Base-by-base conservation (phyloP, 2,888 invertebrate species). In the Automeris io region DNA sequence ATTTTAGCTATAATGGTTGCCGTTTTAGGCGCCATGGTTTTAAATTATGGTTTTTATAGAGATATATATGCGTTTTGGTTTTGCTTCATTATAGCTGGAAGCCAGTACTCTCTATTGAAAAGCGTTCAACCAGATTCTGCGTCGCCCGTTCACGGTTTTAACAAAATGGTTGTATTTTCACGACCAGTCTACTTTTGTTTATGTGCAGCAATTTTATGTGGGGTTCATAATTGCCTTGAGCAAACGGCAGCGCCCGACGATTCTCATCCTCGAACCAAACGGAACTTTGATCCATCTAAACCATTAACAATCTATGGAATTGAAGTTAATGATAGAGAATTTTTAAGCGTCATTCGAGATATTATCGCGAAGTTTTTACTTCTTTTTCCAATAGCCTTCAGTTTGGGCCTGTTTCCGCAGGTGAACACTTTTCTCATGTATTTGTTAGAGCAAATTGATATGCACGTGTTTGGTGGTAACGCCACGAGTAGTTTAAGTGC, bases 111-210 rank as follows among this genome's bases (percentile, higher is more conserved):
- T 0, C 83, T 99, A 49, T 81, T 98, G 47, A 99, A 98, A 83
- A 98, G 98, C 52, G 99, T 99, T 1, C 99, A 99, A 67, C 99
- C 99, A 0, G 99, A 99, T 77, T 97, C 99, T 0, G 95, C 99
- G 0, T 99, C 99, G 2, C 99, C 99, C 0, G 97, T 98, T 24
- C 99, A 99, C 75, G 98, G 98, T 7, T 98, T 97, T 67, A 99
- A 99, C 73, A 92, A 95, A 58, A 92, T 97, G 57, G 96, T 98
- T 23, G 94, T 96, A 22, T 98, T 96, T 71, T 96, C 96, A 13
- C 90, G 97, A 45, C 96, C 98, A 3, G 93, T 97, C 9, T 99
- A 98, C 78, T 99, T 97, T 67, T 95, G 95, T 57, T 62, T 97
- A 25, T 94, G 95, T 60, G 90, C 93, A 5, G 87, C 82, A 0